Evolutionary conservation across 2,888 invertebrate genomes (phyloP), one percentile per base, ranked within the genome.

Genomic region (Bombyx huttoni): DNA sequence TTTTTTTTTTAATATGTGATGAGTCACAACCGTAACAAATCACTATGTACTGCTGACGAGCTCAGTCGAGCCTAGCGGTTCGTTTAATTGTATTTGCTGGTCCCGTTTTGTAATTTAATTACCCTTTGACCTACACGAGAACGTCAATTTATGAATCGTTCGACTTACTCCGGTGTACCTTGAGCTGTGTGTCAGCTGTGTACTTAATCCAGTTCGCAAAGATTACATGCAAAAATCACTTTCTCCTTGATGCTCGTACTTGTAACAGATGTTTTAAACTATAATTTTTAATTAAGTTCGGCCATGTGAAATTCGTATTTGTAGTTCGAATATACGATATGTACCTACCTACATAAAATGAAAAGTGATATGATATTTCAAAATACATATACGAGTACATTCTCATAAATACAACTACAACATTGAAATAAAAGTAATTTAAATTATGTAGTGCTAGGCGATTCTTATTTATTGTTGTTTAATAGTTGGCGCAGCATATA

Each of bases 31-130:
- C 9, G 40, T 40, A 40, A 40, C 9, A 40, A 40, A 40, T 49
- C 52, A 52, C 53, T 62, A 56, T 55, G 59, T 60, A 12, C 8
- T 40, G 40, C 40, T 40, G 40, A 10, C 40, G 40, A 59, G 57
- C 57, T 55, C 56, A 50, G 64, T 54, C 63, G 59, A 67, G 65
- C 64, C 72, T 71, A 72, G 75, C 69, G 65, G 61, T 71, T 70
- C 73, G 71, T 72, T 75, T 75, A 80, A 82, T 84, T 81, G 67
- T 74, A 71, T 76, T 73, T 71, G 74, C 75, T 80, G 87, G 82
- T 79, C 84, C 68, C 86, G 73, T 87, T 87, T 87, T 84, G 77
- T 88, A 87, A 88, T 88, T 85, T 87, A 87, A 88, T 88, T 88
- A 83, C 80, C 87, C 87, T 88, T 84, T 87, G 84, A 75, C 87